phyloP scores from a whole-genome alignment of 2,797 vertebrate genomes.

The Poliocrania exsul region DNA sequence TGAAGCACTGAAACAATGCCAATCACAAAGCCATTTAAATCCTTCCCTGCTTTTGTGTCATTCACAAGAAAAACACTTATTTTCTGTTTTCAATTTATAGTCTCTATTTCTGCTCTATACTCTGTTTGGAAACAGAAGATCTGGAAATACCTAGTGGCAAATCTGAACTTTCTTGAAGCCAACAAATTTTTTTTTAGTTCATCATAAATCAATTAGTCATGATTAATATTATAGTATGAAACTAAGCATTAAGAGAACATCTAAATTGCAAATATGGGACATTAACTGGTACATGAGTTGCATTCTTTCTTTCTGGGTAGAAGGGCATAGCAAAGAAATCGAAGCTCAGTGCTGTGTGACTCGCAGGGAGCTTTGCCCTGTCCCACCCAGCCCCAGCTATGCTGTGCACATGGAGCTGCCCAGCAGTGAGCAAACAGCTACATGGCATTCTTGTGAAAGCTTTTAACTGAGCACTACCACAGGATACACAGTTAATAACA shows the following conservation, averaged over 20 bases:
- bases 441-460: background rate
- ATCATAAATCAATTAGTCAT: slow-evolving; percentile 36
- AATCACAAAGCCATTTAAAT: slow-evolving; percentile 29
- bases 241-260: background rate
- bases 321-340: background rate
- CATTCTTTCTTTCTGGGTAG: slow-evolving; percentile 3
- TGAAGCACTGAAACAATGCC: slow-evolving; percentile 37
- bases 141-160: slow-evolving; percentile 49
- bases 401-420: slow-evolving; percentile 8
- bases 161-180: slow-evolving; percentile 47
- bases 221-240: slow-evolving; percentile 36
- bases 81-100: slow-evolving; percentile 63
- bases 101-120: slow-evolving; percentile 49
- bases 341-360: background rate
- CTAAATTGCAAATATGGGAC: background rate
- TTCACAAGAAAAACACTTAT: slow-evolving; percentile 50
- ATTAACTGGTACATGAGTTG: background rate
- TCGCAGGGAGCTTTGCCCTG: background rate
- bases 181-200: slow-evolving; percentile 46
- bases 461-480: background rate
- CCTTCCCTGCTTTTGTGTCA: slow-evolving; percentile 42
- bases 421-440: background rate
- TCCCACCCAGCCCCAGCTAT: background rate
- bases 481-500: background rate
- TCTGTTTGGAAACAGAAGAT: slow-evolving; percentile 45